Conservation (phyloP, 2,797 vertebrate genomes). For the Prunella strophiata region DNA sequence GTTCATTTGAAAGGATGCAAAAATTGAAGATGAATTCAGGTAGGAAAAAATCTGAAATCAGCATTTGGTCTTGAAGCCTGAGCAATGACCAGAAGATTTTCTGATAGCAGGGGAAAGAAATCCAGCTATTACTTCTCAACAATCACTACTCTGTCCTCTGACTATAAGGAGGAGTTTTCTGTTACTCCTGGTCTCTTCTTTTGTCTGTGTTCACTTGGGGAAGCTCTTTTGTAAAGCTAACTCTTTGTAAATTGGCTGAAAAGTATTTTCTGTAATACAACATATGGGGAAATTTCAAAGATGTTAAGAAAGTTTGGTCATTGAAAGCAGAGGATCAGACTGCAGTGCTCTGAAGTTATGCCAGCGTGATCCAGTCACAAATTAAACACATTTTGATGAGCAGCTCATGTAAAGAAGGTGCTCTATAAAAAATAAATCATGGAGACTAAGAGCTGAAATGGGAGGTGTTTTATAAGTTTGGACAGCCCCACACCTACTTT, state of each 20-base stretch:
- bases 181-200: not conserved
- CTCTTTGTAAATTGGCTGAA: not conserved
- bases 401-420: not conserved
- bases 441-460: not conserved
- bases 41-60: not conserved
- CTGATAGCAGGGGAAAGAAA: not conserved
- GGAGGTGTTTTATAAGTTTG: not conserved
- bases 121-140: not conserved
- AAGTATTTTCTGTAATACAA: not conserved
- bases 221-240: not conserved
- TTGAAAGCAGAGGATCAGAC: not conserved
- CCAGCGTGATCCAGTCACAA: not conserved
- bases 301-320: not conserved
- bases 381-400: not conserved
- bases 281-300: not conserved
- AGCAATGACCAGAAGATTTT: not conserved
- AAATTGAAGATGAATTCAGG: not conserved
- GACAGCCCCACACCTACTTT: not conserved
- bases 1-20: not conserved
- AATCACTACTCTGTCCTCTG: not conserved
- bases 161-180: not conserved
- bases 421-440: not conserved
- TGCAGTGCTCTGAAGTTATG: not conserved
- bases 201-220: not conserved
- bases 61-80: not conserved